Conservation (phyloP, 2,113 vertebrate genomes). For the Acanthisitta chloris region DNA sequence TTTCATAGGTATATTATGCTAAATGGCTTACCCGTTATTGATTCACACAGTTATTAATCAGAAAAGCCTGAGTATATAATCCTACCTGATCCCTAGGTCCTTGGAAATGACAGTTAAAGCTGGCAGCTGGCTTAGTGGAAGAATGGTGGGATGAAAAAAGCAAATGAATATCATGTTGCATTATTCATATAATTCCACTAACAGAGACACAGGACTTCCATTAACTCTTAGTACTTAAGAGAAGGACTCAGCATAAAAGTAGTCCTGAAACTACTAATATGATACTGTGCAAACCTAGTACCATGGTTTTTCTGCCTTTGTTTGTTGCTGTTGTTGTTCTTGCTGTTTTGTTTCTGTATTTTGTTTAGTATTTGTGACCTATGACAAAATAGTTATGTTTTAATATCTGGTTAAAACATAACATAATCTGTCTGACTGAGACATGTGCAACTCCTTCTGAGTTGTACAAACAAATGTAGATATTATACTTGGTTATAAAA, state of each 20-base stretch:
- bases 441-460: neutral
- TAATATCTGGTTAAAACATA: neutral
- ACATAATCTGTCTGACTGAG: neutral
- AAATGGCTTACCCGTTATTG: conserved; percentile 57
- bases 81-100: conserved; percentile 52
- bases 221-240: conserved; percentile 20
- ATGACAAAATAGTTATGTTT: neutral
- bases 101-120: conserved; percentile 62
- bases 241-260: neutral
- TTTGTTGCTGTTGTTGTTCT: rapidly evolving
- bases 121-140: conserved; percentile 43
- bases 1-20: conserved; percentile 45
- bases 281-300: neutral
- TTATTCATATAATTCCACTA: conserved; percentile 63
- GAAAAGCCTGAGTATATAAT: conserved; percentile 57
- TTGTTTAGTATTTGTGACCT: neutral
- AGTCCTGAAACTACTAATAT: neutral
- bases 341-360: neutral
- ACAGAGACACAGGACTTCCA: neutral
- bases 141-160: neutral
- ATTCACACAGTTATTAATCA: conserved; percentile 53
- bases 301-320: neutral
- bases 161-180: conserved; percentile 43
- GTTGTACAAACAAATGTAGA: neutral
- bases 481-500: neutral